Evolutionary conservation across 2,113 vertebrate genomes (phyloP).

Genomic region (Cavia porcellus): DNA sequence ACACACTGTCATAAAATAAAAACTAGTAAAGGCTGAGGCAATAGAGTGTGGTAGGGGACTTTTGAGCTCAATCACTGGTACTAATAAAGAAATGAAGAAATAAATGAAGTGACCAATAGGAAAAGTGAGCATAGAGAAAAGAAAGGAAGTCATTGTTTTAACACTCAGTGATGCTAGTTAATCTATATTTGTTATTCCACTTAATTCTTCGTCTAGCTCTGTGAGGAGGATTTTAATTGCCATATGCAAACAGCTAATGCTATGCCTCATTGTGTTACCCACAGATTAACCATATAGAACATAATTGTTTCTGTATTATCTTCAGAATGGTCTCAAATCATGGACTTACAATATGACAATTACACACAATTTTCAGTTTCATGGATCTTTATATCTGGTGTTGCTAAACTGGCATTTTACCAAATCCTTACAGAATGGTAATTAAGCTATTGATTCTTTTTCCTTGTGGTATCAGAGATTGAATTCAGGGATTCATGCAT

Average conservation of each 20-base stretch:
- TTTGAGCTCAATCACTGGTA: neutral
- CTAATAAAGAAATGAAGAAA: neutral
- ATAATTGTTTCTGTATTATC: neutral
- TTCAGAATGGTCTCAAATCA: conserved; percentile 33
- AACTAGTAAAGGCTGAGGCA: neutral
- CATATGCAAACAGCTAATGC: neutral
- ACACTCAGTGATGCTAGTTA: neutral
- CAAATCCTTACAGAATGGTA: neutral
- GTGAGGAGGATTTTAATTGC: neutral
- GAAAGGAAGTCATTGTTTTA: neutral
- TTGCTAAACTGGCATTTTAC: neutral
- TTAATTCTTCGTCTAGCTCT: neutral
- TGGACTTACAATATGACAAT: neutral
- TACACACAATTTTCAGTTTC: neutral
- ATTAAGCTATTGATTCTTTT: neutral
- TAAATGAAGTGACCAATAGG: neutral
- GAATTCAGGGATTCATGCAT: neutral
- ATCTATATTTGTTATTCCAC: neutral
- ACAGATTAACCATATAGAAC: neutral
- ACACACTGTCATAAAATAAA: neutral
- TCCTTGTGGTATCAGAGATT: neutral
- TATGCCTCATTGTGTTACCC: neutral
- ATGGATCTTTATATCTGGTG: conserved; percentile 25
- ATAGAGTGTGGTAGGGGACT: neutral
- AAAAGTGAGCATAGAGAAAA: neutral